Base-by-base conservation (phyloP, 1,140 invertebrate genomes). In the Pseudomyrmex cubaensis region DNA sequence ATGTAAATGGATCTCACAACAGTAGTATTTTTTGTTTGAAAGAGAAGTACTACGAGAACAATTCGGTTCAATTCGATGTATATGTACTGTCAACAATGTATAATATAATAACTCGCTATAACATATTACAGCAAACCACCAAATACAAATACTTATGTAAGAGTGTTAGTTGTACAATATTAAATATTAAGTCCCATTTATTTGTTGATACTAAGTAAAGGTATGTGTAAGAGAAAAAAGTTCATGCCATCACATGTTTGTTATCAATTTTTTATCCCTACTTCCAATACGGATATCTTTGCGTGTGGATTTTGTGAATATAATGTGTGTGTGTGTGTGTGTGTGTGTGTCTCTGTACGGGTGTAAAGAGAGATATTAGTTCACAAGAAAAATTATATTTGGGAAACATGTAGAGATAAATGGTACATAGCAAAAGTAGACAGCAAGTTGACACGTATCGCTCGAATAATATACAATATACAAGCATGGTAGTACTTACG, bases 341-440 rank as follows among this genome's bases (percentile, higher is more conserved):
- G 5, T 7, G 35, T 35, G 35, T 35, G 3, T 35, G 35, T 35
- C 35, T 35, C 4, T 35, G 35, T 35, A 35, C 35, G 35, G 7
- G 35, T 35, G 13, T 62, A 61, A 76, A 52, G 35, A 50, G 83
- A 75, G 10, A 56, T 61, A 48, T 64, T 87, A 35, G 35, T 50
- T 61, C 73, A 74, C 56, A 35, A 66, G 85, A 87, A 61, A 82
- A 56, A 84, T 72, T 74, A 62, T 80, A 59, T 35, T 73, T 52
- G 44, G 12, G 72, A 87, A 87, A 73, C 52, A 77, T 59, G 82
- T 86, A 59, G 22, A 88, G 66, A 57, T 76, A 74, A 88, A 74
- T 82, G 80, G 86, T 93, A 92, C 91, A 92, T 83, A 88, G 92
- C 92, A 93, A 93, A 93, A 93, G 92, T 93, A 93, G 91, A 80